Percentiles rank a stretch among this genome's conserved stretches.
Conservation (phyloP, 1,140 invertebrate genomes). For the Drosophila murphyi region DNA sequence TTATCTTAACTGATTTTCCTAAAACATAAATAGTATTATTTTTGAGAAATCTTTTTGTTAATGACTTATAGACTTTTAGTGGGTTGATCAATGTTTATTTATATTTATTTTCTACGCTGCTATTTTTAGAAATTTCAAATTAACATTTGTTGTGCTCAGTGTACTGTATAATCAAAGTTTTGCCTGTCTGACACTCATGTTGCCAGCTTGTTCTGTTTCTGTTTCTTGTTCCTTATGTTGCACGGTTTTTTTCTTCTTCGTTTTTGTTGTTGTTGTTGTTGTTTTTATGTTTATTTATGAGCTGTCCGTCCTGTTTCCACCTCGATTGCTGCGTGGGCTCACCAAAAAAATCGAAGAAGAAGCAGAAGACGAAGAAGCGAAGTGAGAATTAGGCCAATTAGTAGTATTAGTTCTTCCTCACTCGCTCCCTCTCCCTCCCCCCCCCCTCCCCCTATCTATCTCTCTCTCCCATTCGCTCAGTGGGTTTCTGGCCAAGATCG, state of each 20-base stretch:
- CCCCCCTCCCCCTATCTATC: background rate
- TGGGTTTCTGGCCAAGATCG: constrained; percentile 10
- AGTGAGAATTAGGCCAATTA: constrained; percentile 81
- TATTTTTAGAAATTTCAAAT: too few relatives aligned
- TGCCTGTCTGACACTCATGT: constrained; percentile 68
- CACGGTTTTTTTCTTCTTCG: constrained; percentile 7
- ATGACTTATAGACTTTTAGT: too few relatives aligned
- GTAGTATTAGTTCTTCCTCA: constrained; percentile 72
- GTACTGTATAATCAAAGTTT: constrained; percentile 31
- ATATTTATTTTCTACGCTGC: too few relatives aligned
- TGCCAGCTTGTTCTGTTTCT: constrained; percentile 76
- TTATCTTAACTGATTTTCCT: too few relatives aligned
- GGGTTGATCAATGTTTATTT: too few relatives aligned
- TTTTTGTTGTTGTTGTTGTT: constrained; percentile 7
- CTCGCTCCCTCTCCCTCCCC: background rate
- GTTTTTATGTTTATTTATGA: constrained; percentile 75
- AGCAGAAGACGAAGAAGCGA: constrained; percentile 23
- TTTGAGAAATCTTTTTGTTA: too few relatives aligned
- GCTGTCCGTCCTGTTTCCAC: constrained; percentile 39
- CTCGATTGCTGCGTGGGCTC: constrained; percentile 22
- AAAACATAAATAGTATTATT: too few relatives aligned
- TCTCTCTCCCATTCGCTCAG: background rate
- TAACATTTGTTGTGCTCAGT: background rate
- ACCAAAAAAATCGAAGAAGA: constrained; percentile 21
- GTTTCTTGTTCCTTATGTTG: constrained; percentile 64